Conservation (phyloP, 2,888 invertebrate species). For the Nasonia oneida region DNA sequence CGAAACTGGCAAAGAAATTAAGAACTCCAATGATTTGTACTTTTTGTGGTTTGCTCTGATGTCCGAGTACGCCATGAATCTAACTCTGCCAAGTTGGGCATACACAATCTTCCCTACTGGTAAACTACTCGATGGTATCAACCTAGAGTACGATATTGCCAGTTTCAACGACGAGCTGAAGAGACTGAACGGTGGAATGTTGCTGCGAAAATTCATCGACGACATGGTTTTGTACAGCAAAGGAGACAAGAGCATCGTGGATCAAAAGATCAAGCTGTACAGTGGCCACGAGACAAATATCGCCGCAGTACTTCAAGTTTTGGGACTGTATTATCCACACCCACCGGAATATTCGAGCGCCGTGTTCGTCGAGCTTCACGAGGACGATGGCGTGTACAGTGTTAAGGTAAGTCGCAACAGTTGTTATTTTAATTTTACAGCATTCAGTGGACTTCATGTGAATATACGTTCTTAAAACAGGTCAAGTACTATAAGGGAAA, state of each 20-base stretch:
- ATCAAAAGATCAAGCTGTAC: conserved; percentile 73
- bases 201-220: conserved; percentile 42
- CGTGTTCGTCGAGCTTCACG: conserved; percentile 71
- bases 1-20: conserved; percentile 65
- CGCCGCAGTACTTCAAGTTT: conserved; percentile 70
- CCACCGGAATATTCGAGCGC: conserved; percentile 70
- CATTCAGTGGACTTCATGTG: background rate
- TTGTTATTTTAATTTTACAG: background rate
- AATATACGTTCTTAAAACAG: background rate
- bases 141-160: conserved; percentile 81
- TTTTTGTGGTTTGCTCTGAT: conserved; percentile 70
- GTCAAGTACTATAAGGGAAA: conserved; percentile 69
- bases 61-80: conserved; percentile 80
- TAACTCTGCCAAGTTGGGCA: conserved; percentile 82
- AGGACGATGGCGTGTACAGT: conserved; percentile 65
- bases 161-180: conserved; percentile 80
- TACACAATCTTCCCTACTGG: conserved; percentile 80
- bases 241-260: conserved; percentile 69
- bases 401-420: conserved; percentile 67
- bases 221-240: conserved; percentile 64
- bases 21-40: conserved; percentile 65
- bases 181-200: conserved; percentile 81
- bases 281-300: conserved; percentile 72
- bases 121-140: conserved; percentile 80
- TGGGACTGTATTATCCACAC: conserved; percentile 71